A percentile compares a stretch with the other conserved stretches of the same genome.
Evolutionary conservation across 2,888 invertebrate genomes (phyloP).

Genomic region (Clanis bilineata): DNA sequence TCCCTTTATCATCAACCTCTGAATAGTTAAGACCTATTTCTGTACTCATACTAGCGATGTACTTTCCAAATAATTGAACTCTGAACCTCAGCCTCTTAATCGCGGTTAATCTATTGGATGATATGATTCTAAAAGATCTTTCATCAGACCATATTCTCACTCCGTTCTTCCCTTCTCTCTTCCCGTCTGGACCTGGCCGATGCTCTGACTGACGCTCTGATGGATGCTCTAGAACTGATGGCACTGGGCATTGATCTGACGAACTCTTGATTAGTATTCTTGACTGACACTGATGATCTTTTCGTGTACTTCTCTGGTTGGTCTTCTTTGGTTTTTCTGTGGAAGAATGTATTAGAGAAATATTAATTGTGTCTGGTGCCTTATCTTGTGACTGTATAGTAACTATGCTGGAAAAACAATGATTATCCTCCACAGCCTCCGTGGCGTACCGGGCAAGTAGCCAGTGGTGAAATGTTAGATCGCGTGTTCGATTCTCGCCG

Average conservation of each 20-base stretch:
- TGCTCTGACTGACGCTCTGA: conserved; percentile 58
- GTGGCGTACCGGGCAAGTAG: no score
- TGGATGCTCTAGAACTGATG: conserved; percentile 67
- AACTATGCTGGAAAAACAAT: no score
- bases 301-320: conserved; percentile 57
- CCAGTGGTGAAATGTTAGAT: no score
- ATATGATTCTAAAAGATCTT: background rate
- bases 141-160: conserved; percentile 42
- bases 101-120: no score
- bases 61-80: no score
- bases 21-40: no score
- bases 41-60: no score
- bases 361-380: background rate
- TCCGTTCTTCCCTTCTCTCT: conserved; percentile 29
- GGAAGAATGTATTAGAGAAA: conserved; percentile 9
- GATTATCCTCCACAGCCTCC: no score
- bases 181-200: conserved; percentile 40
- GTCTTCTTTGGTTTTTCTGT: conserved; percentile 50
- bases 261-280: conserved; percentile 50
- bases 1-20: no score
- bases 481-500: no score
- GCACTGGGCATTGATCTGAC: conserved; percentile 56
- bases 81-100: no score
- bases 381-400: no score
- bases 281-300: conserved; percentile 40